These are phyloP conservation scores for Trachemys scripta DNA, from an alignment of 2,113 vertebrate genomes.

Conservation along the genomic window DNA sequence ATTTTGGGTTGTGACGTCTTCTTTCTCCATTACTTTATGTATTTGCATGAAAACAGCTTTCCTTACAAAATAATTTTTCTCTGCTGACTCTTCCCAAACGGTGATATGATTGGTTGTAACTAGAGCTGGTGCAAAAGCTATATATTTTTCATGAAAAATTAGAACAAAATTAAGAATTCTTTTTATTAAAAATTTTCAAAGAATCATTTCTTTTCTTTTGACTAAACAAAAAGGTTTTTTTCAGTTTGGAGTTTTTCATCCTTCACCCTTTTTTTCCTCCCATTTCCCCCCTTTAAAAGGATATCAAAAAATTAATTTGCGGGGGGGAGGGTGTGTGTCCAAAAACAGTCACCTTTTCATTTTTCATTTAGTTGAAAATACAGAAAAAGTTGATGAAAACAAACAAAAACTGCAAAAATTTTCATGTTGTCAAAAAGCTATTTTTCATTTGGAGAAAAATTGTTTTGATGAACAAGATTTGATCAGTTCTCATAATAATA, in stretches of 20 bases:
- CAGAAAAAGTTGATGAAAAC: not conserved
- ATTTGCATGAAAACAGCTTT: conserved; percentile 62
- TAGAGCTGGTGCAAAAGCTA: conserved; percentile 15
- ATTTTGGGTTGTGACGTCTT: conserved; percentile 55
- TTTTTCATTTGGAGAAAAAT: not conserved
- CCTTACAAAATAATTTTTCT: conserved; percentile 63
- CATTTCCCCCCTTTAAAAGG: not conserved
- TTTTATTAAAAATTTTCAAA: not conserved
- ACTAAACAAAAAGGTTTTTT: not conserved
- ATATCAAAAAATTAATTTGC: not conserved
- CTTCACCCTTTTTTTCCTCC: not conserved
- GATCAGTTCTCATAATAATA: not conserved
- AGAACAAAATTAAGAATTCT: not conserved
- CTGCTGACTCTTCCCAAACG: conserved; percentile 63
- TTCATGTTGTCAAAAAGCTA: not conserved
- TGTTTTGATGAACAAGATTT: not conserved
- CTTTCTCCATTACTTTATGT: conserved; percentile 63
- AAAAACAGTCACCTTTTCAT: not conserved
- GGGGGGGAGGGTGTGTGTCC: accelerated
- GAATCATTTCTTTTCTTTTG: not conserved
- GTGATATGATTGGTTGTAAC: not conserved
- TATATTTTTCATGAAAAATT: not conserved
- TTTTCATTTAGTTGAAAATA: not conserved
- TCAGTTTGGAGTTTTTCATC: not conserved
- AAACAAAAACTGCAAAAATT: not conserved